Evolutionary conservation across 2,888 invertebrate species (phyloP), one percentile per base, ranked within the genome.

Genomic region (Listrodromus nycthemerus): DNA sequence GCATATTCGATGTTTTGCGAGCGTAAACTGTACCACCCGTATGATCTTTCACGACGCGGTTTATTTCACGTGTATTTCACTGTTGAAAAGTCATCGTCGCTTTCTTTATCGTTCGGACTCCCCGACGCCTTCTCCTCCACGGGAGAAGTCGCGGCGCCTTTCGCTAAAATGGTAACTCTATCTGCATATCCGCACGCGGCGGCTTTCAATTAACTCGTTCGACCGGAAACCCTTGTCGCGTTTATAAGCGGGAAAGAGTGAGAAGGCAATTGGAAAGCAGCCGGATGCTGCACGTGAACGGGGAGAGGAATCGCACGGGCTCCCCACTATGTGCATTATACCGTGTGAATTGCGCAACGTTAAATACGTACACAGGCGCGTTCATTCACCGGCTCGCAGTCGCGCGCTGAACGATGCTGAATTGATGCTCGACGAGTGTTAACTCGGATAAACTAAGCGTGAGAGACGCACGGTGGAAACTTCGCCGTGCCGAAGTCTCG

Each of bases 231-330:
- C 80, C 83, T 63, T 74, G 77, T 80, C 76, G 77, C 63, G 45
- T 50, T 50, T 50, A 37, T 52, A 65, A 63, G 16, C n/a, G 65
- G n/a, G 66, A 76, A 76, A 67, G 50, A 76, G 55, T 79, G 79
- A 80, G 77, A 58, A 83, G 76, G 86, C 89, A 88, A 90, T 88
- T 89, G 87, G 90, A 90, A 90, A 90, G 88, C 80, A 87, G 45
- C 65, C 73, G 82, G 82, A 41, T 69, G 81, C 74, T 77, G 80
- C 45, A 52, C n/a, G 41, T 27, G n/a, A 52, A 76, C n/a, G 67
- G 45, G 37, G 67, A 50, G 48, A 74, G 61, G 16, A 2, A 30
- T 61, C 37, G 16, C 10, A 13, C 41, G 13, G 19, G 61, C 48
- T 61, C 50, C 50, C 41, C 50, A 48, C 6, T 30, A 24, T 45